Base-by-base conservation (phyloP, 2,113 vertebrate species). In the Cisticola juncidis region DNA sequence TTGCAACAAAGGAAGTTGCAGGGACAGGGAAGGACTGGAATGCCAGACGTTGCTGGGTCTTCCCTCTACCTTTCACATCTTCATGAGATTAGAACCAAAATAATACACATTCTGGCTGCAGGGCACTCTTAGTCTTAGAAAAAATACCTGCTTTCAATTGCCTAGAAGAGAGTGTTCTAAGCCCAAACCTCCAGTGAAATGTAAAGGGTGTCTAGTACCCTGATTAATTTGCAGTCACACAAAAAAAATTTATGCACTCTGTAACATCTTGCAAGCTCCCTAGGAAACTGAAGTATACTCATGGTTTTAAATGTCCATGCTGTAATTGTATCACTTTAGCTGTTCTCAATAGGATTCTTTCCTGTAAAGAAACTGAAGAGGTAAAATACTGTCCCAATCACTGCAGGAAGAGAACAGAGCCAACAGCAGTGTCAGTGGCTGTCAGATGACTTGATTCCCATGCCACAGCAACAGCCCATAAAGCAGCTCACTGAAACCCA, bases 321-420 rank as follows among this genome's bases (percentile, higher is more conserved):
- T 94, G 47, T 71, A 86, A 92, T 35, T 89, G 16, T 68, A 70
- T 76, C 88, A 64, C 40, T 81, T 66, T 60, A 83, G 64, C 78
- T 91, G 66, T 82, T 80, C 83, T 88, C 83, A 80, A 57, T 56
- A 85, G 73, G 58, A 77, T 89, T 80, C 58, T 45, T 85, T 93
- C 60, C 62, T 86, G 65, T 66, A 81, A 91, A 95, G 78, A 64
- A 80, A 68, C 56, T 48, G 7, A 80, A 92, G 81, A 70, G 40
- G 48, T 88, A 81, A 90, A 89, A 56, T 29, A 58, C 7, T 3
- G 31, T 78, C 81, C 56, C 91, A 66, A 88, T 71, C 14, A 15
- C 91, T 5, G 2, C 86, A 92, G 86, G 92, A 91, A 86, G 70
- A 81, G 76, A 78, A 58, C 0, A 0, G 48, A 90, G 84, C 71